Conservation (phyloP, 2,797 vertebrate species). For the Sebastes cheni region DNA sequence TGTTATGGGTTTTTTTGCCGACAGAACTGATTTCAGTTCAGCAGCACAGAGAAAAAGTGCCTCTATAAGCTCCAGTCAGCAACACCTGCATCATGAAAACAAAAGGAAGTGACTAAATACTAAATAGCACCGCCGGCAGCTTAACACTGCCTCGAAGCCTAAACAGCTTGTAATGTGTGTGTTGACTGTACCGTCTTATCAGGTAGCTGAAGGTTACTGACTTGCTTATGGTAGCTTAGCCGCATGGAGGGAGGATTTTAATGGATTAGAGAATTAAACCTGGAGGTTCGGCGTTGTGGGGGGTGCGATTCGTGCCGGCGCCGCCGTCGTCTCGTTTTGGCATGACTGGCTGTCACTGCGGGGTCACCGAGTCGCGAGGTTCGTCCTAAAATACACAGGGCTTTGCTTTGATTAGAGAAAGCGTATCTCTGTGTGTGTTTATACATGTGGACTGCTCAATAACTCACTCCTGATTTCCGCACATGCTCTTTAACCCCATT, state of each 20-base stretch:
- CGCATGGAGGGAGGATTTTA: constrained; percentile 32
- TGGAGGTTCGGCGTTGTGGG: background rate
- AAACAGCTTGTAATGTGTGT: constrained; percentile 21
- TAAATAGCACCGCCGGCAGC: background rate
- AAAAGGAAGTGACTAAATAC: background rate
- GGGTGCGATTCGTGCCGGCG: background rate
- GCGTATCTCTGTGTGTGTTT: background rate
- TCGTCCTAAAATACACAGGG: background rate
- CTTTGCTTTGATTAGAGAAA: constrained; percentile 15
- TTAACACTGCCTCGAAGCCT: background rate
- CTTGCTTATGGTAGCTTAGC: constrained; percentile 26
- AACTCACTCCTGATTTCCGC: background rate
- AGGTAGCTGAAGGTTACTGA: constrained; percentile 37
- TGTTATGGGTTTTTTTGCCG: background rate
- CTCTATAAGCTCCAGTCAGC: background rate
- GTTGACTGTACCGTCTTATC: constrained; percentile 17
- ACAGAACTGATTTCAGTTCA: background rate
- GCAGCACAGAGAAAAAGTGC: background rate
- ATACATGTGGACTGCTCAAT: background rate
- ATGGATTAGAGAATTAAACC: constrained; percentile 60
- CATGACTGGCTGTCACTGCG: background rate
- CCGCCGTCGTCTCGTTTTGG: background rate
- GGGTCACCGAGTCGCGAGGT: constrained; percentile 27
- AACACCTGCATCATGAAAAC: background rate
- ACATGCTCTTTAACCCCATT: background rate